Base-by-base conservation (phyloP, 2,888 invertebrate genomes). In the Erpobdella octoculata region DNA sequence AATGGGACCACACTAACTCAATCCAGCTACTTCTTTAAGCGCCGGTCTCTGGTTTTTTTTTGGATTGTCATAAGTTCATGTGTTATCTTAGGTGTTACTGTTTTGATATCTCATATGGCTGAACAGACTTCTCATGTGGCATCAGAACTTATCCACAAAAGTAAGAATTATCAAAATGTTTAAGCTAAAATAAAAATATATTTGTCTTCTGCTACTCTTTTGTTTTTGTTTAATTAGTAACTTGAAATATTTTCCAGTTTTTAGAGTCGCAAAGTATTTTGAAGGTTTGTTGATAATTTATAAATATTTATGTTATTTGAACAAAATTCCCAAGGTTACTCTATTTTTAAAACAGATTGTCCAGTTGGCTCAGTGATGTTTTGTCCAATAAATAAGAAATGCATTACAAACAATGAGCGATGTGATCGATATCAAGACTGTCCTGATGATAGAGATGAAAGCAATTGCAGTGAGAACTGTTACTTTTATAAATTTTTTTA, bases 361-460 rank as follows among this genome's bases (percentile, higher is more conserved):
- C 69, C 53, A 5, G 3, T 25, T 5, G 69, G 69, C 31, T 58
- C 69, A n/a, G 33, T 36, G 9, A 35, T 67, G 66, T 71, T 36
- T 33, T 71, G 71, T 31, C 15, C 67, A 5, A 15, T 21, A 18
- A 71, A 53, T 21, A 66, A 71, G 35, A 59, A 36, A 37, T 71
- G 71, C 31, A 53, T 71, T 59, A 53, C 28, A 3, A 21, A 53
- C 38, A 71, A 48, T 33, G 67, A 71, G n/a, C 6, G 36, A 18
- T 71, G 71, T 15, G 71, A 71, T 33, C 66, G 67, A n/a, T 59
- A 8, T 18, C 71, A 71, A 38, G 71, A 71, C 37, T 71, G 71
- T 38, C 67, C 71, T 21, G 71, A 71, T 21, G 71, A 67, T 53
- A 35, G 58, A 12, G 71, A 71, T 41, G 71, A 71, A 59, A 67